Percentiles rank a stretch among this genome's conserved stretches.
Conservation (phyloP, 2,797 vertebrate genomes). For the Helarctos malayanus region DNA sequence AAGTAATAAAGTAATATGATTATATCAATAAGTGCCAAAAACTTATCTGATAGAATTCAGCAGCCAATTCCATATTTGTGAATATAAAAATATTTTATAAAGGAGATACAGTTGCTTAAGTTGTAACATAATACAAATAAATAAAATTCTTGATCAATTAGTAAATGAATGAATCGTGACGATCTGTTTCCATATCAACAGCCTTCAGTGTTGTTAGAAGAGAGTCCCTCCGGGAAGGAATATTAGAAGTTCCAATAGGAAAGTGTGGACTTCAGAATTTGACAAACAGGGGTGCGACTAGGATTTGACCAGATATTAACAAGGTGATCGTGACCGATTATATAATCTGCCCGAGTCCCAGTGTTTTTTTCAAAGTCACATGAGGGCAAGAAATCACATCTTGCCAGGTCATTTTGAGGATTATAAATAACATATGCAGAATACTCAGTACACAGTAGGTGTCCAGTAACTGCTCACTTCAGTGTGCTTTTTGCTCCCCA, state of each 20-base stretch:
- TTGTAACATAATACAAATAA: not conserved
- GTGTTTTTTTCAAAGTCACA: not conserved
- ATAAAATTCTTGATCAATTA: not conserved
- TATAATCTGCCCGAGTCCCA: not conserved
- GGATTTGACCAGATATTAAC: not conserved
- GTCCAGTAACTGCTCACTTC: not conserved
- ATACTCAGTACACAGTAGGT: not conserved
- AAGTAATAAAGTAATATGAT: slow-evolving; percentile 57
- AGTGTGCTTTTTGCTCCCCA: not conserved
- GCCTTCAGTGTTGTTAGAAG: not conserved
- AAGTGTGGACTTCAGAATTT: not conserved
- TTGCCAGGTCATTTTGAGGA: not conserved
- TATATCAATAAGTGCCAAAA: slow-evolving; percentile 1
- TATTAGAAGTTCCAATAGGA: not conserved
- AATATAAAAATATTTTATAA: slow-evolving; percentile 10
- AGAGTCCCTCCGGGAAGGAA: not conserved
- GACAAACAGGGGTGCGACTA: not conserved
- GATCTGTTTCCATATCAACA: not conserved
- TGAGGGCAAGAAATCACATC: not conserved
- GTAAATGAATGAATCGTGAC: not conserved
- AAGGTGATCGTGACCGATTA: not conserved
- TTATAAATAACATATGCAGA: not conserved
- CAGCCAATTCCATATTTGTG: not conserved
- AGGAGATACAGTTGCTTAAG: not conserved
- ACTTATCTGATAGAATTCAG: not conserved